Conservation (phyloP, 2,888 invertebrate genomes). For the Timema podura region DNA sequence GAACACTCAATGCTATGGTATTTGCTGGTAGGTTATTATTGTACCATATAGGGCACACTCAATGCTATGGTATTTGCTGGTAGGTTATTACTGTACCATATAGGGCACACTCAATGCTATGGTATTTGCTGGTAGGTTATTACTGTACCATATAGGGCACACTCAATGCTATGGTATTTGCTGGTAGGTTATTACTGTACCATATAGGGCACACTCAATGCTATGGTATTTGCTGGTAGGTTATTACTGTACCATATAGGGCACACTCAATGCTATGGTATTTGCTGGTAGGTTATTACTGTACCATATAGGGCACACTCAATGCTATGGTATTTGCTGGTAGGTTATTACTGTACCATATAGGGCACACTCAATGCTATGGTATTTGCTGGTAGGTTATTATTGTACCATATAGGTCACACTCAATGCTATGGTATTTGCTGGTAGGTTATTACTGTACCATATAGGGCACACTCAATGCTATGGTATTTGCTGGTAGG, state of each 20-base stretch:
- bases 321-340: slow-evolving; percentile 24
- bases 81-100: background rate
- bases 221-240: slow-evolving; percentile 25
- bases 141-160: slow-evolving; percentile 44
- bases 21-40: slow-evolving; percentile 20
- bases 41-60: slow-evolving; percentile 44
- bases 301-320: slow-evolving; percentile 44
- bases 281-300: slow-evolving; percentile 20
- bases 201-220: slow-evolving; percentile 44
- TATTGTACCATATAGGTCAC: slow-evolving; percentile 44
- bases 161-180: slow-evolving; percentile 22
- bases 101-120: slow-evolving; percentile 45
- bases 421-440: slow-evolving; percentile 22
- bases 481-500: slow-evolving; percentile 25
- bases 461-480: slow-evolving; percentile 44
- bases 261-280: slow-evolving; percentile 37
- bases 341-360: background rate
- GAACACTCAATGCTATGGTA: slow-evolving; percentile 37
- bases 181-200: slow-evolving; percentile 16
- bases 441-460: slow-evolving; percentile 16
- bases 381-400: slow-evolving; percentile 22
- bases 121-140: slow-evolving; percentile 22
- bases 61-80: slow-evolving; percentile 24
- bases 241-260: slow-evolving; percentile 41
- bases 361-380: slow-evolving; percentile 45